Base-by-base conservation (phyloP, 2,113 vertebrate genomes). In the Gracilinanus agilis region DNA sequence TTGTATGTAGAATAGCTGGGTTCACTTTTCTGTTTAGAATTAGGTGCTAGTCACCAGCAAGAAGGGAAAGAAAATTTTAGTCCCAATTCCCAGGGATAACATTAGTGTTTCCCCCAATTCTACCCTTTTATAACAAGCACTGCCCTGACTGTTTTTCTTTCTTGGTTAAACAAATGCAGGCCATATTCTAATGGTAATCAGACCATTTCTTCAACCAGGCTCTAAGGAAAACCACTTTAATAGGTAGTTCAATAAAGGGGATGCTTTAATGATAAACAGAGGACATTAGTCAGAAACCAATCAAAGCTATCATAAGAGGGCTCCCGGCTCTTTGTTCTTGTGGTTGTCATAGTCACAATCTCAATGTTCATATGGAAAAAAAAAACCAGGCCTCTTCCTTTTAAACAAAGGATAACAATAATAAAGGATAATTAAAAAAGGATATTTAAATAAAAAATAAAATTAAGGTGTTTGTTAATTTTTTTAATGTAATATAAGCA, bases 21-120 rank as follows among this genome's bases (percentile, higher is more conserved):
- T 90, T 96, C 44, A 75, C 24, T 91, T 95, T 96, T 90, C 90
- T 93, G 24, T 96, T 97, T 94, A 8, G 16, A 89, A 94, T 95
- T 95, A 92, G 56, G 27, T 95, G 54, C 24, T 94, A 34, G 91
- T 96, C 94, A 88, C 88, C 40, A 44, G 44, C 44, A 92, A 21
- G 44, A 90, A n/a, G 40, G n/a, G 19, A 61, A 94, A 94, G 54
- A 94, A 16, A 94, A 12, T 67, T 56, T 9, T 90, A 44, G 54
- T 91, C 12, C 83, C 88, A 34, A 90, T 90, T 19, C 91, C 44
- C 89, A 92, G 75, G 40, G 61, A 9, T 40, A 40, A 83, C 21
- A 83, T 40, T 83, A 40, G 67, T 2, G 67, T 25, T 83, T 83
- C 19, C 23, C 34, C n/a, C 16, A 0, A 6, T 19, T 83, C n/a